Base-by-base conservation (phyloP, 92 coral and sea anemone genomes). In the Palythoa grandis region DNA sequence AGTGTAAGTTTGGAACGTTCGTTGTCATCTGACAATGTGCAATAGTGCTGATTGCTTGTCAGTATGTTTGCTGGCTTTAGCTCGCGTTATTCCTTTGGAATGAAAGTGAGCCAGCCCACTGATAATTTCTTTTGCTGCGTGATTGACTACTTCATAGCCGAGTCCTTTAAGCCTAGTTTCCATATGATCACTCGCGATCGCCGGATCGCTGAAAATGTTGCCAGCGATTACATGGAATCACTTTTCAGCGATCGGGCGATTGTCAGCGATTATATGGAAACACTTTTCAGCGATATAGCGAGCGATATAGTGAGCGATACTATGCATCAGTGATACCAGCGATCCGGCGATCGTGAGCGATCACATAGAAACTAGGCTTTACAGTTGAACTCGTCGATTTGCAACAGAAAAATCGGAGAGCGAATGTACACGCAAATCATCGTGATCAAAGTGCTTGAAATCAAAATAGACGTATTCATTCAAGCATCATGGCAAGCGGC, bases 401-500 rank as follows among this genome's bases (percentile, higher is more conserved):
- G 1, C 35, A 29, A 29, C 35, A 29, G 35, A 29, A 29, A 77
- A 77, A 47, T 86, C 84, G 1, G 78, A 52, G n/a, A 82, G 83
- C 35, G 88, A 23, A 69, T 85, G 70, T 39, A 84, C 91, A 76
- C 74, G 78, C 9, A 77, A 53, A 53, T 53, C 84, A 35, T 89
- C 88, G 16, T 43, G 74, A 47, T 88, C 91, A 58, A 88, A 88
- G 17, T 20, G 88, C 73, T 88, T 70, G 23, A 63, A 63, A 20
- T 63, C 25, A 63, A 63, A 63, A 6, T 63, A 53, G 58, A 53
- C 15, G 15, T 88, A 88, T 78, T 88, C 91, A 88, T 78, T 88
- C 91, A 1, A 89, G 77, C 91, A 89, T 89, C 80, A 89, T 50
- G 66, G 92, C 92, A 37, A 50, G 80, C 1, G 88, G 88, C 88